phyloP scores from a whole-genome alignment of 2,113 vertebrate genomes.

The Lethenteron camtschaticum region DNA sequence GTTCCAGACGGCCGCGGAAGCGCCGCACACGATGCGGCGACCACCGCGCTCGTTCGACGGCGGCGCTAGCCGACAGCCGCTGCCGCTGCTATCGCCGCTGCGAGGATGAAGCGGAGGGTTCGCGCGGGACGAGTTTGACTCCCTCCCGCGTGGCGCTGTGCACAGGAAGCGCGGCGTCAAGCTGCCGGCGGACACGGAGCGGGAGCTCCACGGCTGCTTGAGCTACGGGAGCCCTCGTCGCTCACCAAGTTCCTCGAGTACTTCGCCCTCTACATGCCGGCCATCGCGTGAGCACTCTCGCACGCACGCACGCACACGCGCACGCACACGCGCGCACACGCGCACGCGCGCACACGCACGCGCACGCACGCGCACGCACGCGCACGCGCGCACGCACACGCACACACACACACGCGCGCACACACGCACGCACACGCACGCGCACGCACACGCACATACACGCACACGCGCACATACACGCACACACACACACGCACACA shows the following conservation, averaged over 20 bases:
- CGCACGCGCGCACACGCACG: too few species aligned
- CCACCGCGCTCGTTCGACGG: not conserved
- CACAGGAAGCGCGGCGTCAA: conserved; percentile 39
- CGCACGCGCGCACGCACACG: too few species aligned
- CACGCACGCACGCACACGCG: not conserved
- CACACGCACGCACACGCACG: too few species aligned
- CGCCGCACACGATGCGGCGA: not conserved
- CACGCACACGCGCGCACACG: not conserved
- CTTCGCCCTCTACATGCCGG: conserved; percentile 64
- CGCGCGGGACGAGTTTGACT: not conserved
- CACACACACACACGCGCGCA: too few species aligned
- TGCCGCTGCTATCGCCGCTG: not conserved
- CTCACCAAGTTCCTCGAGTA: conserved; percentile 45
- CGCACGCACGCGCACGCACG: too few species aligned
- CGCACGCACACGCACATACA: too few species aligned
- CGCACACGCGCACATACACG: too few species aligned
- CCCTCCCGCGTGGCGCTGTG: not conserved
- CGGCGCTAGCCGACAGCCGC: not conserved
- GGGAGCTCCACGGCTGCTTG: conserved; percentile 23
- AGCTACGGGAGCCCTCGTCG: conserved; percentile 24
- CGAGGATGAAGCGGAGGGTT: not conserved
- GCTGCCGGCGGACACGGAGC: conserved; percentile 22
- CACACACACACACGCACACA: too few species aligned
- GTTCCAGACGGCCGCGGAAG: not conserved
- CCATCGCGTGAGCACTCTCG: conserved; percentile 48